Conservation (phyloP, 2,797 vertebrate species). For the Pseudomugil tenellus region DNA sequence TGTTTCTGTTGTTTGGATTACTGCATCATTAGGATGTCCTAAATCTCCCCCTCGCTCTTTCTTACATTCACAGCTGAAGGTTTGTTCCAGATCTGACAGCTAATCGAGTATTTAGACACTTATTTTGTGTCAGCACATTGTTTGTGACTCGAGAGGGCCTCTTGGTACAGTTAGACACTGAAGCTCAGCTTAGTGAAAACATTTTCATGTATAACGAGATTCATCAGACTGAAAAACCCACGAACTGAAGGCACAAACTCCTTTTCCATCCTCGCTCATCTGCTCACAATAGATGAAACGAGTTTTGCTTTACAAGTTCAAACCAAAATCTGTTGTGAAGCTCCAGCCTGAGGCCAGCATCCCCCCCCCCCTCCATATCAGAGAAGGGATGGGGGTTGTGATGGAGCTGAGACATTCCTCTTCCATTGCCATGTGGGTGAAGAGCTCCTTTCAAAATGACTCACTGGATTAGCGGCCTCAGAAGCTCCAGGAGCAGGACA, state of each 20-base stretch:
- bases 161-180: not conserved
- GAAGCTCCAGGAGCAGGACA: constrained; percentile 11
- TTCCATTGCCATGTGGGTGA: constrained; percentile 26
- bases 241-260: not conserved
- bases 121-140: not conserved
- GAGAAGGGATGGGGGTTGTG: not conserved
- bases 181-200: not conserved
- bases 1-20: not conserved
- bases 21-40: constrained; percentile 1
- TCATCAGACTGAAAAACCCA: not conserved
- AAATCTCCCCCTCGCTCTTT: not conserved
- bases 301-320: constrained; percentile 27
- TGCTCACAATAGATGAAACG: constrained; percentile 27
- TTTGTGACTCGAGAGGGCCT: not conserved
- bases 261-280: constrained; percentile 4
- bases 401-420: constrained; percentile 22
- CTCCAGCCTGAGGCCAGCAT: constrained; percentile 36
- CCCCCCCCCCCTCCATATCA: constrained; percentile 11
- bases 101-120: not conserved
- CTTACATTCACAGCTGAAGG: not conserved
- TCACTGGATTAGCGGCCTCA: constrained; percentile 28
- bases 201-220: not conserved
- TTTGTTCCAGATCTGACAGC: not conserved
- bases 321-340: constrained; percentile 52
- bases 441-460: constrained; percentile 43